A percentile compares a stretch with the other conserved stretches of the same genome.
phyloP scores from a whole-genome alignment of 2,888 invertebrate genomes.

The Endomychus coccineus region DNA sequence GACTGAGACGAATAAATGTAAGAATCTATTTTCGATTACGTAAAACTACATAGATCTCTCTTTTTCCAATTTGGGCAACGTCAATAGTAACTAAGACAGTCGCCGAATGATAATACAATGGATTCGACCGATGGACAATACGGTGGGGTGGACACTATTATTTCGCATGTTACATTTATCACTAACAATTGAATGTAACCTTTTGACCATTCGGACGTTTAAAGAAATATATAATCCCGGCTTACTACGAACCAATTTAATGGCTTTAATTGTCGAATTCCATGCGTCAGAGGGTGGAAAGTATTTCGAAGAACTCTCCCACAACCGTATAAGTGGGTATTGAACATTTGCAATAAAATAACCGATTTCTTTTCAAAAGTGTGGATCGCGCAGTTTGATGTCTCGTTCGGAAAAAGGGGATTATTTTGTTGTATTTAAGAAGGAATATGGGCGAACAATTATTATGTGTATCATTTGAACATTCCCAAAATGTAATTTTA shows the following conservation, averaged over 20 bases:
- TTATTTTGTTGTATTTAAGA: too few relatives aligned
- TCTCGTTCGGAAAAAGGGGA: too few relatives aligned
- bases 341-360: slow-evolving; percentile 8
- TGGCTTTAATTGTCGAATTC: slow-evolving; percentile 33
- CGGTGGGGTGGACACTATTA: slow-evolving; percentile 21
- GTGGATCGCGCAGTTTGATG: too few relatives aligned
- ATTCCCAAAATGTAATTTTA: background rate
- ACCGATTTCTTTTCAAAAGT: slow-evolving; percentile 10
- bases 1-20: too few relatives aligned
- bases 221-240: slow-evolving; percentile 33
- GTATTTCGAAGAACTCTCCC: slow-evolving; percentile 13
- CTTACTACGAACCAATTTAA: slow-evolving; percentile 33
- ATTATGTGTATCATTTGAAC: too few relatives aligned
- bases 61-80: too few relatives aligned
- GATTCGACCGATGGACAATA: too few relatives aligned
- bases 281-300: slow-evolving; percentile 19
- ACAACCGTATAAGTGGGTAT: slow-evolving; percentile 10
- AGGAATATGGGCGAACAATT: too few relatives aligned
- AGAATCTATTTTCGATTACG: too few relatives aligned
- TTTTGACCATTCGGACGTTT: slow-evolving; percentile 26
- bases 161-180: slow-evolving; percentile 26
- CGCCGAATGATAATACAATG: too few relatives aligned
- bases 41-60: too few relatives aligned
- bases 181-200: slow-evolving; percentile 24
- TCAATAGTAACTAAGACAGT: too few relatives aligned